Evolutionary conservation across 1,140 invertebrate species (phyloP), one percentile per base, ranked within the genome.

Genomic region (Ceratosolen fusciceps): DNA sequence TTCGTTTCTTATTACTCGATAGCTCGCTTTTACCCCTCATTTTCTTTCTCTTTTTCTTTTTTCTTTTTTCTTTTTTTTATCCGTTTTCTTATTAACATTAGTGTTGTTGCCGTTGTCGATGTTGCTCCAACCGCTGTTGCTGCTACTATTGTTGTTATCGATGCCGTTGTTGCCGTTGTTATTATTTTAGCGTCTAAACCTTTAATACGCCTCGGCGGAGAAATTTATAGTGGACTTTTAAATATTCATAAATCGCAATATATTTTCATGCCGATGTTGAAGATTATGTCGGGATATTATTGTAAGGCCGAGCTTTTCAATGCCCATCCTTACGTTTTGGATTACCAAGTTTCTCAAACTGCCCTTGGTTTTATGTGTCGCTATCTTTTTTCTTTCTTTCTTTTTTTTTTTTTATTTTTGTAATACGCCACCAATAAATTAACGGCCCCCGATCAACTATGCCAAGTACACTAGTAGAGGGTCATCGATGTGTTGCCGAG

Each of bases 211-310:
- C 24, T 9, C 3, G 1, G 7, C 19, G 4, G 34, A 37, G 1
- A 67, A 67, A 67, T 67, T 67, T 39, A 60, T 60, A 39, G 37
- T 34, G 19, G 5, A 43, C 34, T 67, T 68, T 47, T 47, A 47
- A 68, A 26, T 68, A 68, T 47, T 47, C n/a, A 26, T 26, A 34
- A 68, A 47, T 68, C 47, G 0, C 39, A 68, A 68, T 29, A 47
- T 68, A 12, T 29, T 68, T n/a, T 68, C 26, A 4, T 29, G 16
- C 21, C n/a, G 21, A 26, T 47, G 0, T 68, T 26, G 0, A 29
- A 47, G 37, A 47, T 68, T 68, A 24, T 47, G 16, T 47, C 0
- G 21, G 3, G 2, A 26, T 47, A 68, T 26, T 47, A 68, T 68
- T 47, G 24, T 47, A 26, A 47, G 16, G 39, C 19, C 43, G 29